Evolutionary conservation across 2,888 invertebrate genomes (phyloP).

Genomic region (Polydrusus tereticollis): DNA sequence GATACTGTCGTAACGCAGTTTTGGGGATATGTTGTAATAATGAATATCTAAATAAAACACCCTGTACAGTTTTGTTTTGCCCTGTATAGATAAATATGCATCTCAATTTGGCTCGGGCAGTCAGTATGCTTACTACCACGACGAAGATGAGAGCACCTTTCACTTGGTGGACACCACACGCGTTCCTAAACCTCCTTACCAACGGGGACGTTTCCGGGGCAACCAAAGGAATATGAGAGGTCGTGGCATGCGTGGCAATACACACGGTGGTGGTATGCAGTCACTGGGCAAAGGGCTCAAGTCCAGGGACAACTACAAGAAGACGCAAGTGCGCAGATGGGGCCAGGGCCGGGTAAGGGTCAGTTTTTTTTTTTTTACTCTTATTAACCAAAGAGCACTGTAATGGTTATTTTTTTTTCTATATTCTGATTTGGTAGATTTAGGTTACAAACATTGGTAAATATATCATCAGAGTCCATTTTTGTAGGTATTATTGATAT

Average conservation of each 20-base stretch:
- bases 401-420: neutral
- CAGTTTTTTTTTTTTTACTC: neutral
- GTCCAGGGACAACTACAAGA: slow-evolving; percentile 82
- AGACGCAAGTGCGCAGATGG: slow-evolving; percentile 85
- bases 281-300: slow-evolving; percentile 86
- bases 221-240: slow-evolving; percentile 80
- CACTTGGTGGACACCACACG: slow-evolving; percentile 96
- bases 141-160: slow-evolving; percentile 98
- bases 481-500: too few species aligned
- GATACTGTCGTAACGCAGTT: too few species aligned
- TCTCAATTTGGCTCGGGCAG: slow-evolving; percentile 95
- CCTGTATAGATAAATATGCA: slow-evolving; percentile 86
- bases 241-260: slow-evolving; percentile 76
- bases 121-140: slow-evolving; percentile 98
- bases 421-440: neutral
- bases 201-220: slow-evolving; percentile 90
- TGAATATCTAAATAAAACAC: too few species aligned
- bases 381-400: too few species aligned
- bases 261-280: slow-evolving; percentile 82
- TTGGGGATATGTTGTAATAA: too few species aligned
- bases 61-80: too few species aligned
- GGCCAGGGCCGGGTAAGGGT: slow-evolving; percentile 76
- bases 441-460: too few species aligned
- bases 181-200: slow-evolving; percentile 91
- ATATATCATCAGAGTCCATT: too few species aligned